phyloP scores from a whole-genome alignment of 2,797 vertebrate species.

The Urophycis tenuis region DNA sequence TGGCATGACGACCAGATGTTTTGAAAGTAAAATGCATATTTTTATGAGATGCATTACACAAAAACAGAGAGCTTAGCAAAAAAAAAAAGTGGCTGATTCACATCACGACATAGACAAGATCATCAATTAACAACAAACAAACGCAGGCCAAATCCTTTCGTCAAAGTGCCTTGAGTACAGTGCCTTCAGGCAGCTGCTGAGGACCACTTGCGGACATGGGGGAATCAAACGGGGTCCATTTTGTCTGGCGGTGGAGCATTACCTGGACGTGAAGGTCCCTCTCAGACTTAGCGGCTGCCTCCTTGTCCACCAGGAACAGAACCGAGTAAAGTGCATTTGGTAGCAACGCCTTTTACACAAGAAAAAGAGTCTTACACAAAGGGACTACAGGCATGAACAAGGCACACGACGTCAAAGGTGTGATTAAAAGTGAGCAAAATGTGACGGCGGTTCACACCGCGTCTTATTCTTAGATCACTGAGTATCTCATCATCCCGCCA shows the following conservation, averaged over 20 bases:
- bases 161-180: not conserved
- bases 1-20: not conserved
- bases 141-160: not conserved
- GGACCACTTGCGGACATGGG: not conserved
- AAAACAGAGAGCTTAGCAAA: not conserved
- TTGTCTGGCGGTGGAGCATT: slow-evolving; percentile 23
- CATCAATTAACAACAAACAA: too few relatives aligned
- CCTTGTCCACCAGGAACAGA: slow-evolving; percentile 77
- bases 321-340: slow-evolving; percentile 76
- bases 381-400: slow-evolving; percentile 10
- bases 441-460: slow-evolving; percentile 39
- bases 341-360: slow-evolving; percentile 58
- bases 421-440: slow-evolving; percentile 24
- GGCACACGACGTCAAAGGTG: slow-evolving; percentile 10
- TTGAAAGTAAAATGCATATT: not conserved
- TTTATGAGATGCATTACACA: too few relatives aligned
- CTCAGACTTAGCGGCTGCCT: slow-evolving; percentile 67
- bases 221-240: not conserved
- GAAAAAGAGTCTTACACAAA: slow-evolving; percentile 11
- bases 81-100: too few relatives aligned
- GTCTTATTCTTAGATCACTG: slow-evolving; percentile 37
- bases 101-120: too few relatives aligned
- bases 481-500: slow-evolving; percentile 46
- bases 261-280: slow-evolving; percentile 72
- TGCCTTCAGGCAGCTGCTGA: not conserved